Evolutionary conservation across 2,888 invertebrate genomes (phyloP), one percentile per base, ranked within the genome.

Genomic region (Scelioninae gen. 2): DNA sequence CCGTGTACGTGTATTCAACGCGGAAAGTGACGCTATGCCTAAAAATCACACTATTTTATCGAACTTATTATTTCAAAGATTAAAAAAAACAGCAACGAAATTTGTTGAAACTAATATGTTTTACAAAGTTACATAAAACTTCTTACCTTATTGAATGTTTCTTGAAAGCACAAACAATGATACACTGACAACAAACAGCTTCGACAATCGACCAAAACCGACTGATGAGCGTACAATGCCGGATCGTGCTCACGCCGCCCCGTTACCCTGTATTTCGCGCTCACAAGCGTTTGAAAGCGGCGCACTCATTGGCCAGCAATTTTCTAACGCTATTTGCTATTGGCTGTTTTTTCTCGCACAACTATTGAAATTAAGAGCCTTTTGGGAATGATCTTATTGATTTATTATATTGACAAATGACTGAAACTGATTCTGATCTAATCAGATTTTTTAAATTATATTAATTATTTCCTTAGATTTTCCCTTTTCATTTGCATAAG

Each of bases 1-100:
- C 35, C 57, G 52, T 45, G 70, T 75, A 77, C 73, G 77, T 76
- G 69, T 80, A 76, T 78, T 78, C 74, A 78, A 68, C 79, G 79
- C 77, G 77, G 72, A 77, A 78, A 77, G 60, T 43, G 76, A 77
- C 73, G 77, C 77, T 73, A 1, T 6, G 50, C 7, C 10, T 10
- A 9, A 50, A 57, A 48, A 39, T 3, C 41, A n/a, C n/a, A 15
- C n/a, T 25, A 31, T 28, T 39, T 39, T 18, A 9, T 9, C 13
- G 13, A 35, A 60, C 28, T 16, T 4, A 9, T 25, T 18, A 35
- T 11, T 11, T 11, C 11, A 11, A 35, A n/a, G 9, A 2, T 35
- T 11, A 11, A 3, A 35, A 35, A 2, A 11, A n/a, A 11, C 11
- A 11, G 1, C n/a, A 11, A 2, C 35, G 35, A 35, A 35, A 11